Percentiles rank a stretch among this genome's conserved stretches.
Conservation (phyloP, 1,140 invertebrate species). For the Plectrocnemia conspersa region DNA sequence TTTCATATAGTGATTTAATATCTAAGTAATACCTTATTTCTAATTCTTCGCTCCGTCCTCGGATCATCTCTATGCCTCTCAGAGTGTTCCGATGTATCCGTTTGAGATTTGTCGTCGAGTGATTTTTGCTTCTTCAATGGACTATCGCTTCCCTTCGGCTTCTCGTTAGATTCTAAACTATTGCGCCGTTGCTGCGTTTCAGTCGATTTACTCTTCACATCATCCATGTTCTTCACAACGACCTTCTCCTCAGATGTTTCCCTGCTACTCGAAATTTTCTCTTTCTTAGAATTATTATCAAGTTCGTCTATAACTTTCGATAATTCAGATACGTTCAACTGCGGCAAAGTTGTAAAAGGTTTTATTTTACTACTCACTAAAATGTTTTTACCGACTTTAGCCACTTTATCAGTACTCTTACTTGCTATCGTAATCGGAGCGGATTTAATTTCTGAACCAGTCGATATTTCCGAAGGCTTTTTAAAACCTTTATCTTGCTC, state of each 20-base stretch:
- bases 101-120: conserved; percentile 51
- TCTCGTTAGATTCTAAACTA: conserved; percentile 53
- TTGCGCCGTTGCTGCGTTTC: conserved; percentile 44
- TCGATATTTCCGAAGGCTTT: conserved; percentile 21
- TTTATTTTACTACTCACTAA: conserved; percentile 45
- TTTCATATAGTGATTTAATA: conserved; percentile 6
- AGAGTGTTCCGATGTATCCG: conserved; percentile 53
- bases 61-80: conserved; percentile 53
- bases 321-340: conserved; percentile 48
- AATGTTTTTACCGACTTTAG: conserved; percentile 9
- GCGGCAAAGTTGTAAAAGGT: conserved; percentile 49
- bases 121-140: conserved; percentile 54
- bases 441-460: not conserved
- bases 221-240: not conserved
- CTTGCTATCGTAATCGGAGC: not conserved
- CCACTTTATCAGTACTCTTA: conserved; percentile 14
- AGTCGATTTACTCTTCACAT: not conserved
- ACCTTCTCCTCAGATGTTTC: not conserved
- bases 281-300: conserved; percentile 37
- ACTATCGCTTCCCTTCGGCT: conserved; percentile 43
- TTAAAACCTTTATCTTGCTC: conserved; percentile 27
- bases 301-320: conserved; percentile 47
- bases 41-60: conserved; percentile 58
- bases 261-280: conserved; percentile 3
- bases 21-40: conserved; percentile 55